Base-by-base conservation (phyloP, 2,888 invertebrate species). In the Abscondita cerata region DNA sequence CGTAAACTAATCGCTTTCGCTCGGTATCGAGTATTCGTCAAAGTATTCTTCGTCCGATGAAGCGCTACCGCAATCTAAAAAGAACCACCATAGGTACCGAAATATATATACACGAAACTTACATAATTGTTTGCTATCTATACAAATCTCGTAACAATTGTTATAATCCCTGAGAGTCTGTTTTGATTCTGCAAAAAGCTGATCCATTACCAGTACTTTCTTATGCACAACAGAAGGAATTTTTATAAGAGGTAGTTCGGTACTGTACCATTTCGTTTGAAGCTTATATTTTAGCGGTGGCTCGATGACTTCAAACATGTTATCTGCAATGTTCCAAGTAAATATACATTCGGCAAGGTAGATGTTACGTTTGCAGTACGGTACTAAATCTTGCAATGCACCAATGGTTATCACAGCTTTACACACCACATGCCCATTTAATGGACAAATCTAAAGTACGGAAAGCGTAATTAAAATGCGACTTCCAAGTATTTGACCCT, bases 371-470 rank as follows among this genome's bases (percentile, higher is more conserved):
- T 73, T 74, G 11, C 74, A 71, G 12, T 50, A 61, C 16, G 53
- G 52, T 46, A 72, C 73, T 33, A 66, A 62, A 53, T 70, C 67
- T 59, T 73, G 71, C 54, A 77, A 64, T 20, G 80, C 81, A 68
- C 78, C 79, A 59, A 81, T 78, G 74, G 78, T 80, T 68, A 81
- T 80, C 71, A 77, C 77, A 68, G 80, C 80, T 66, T 79, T 78
- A 67, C 81, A 80, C 41, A 80, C 71, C 58, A 81, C 79, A 68
- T 79, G 76, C 36, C 81, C 81, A 69, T 77, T 78, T 55, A 81
- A 65, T 44, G 81, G 81, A 72, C 81, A 81, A 64, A 81, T 74
- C 81, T 81, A 52, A 12, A 75, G 19, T n/a, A n/a, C n/a, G n/a
- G n/a, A n/a, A n/a, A n/a, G n/a, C n/a, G n/a, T n/a, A n/a, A n/a